A percentile compares a stretch with the other conserved stretches of the same genome.
Conservation (phyloP, 2,113 vertebrate genomes). For the Oostethus manadensis region DNA sequence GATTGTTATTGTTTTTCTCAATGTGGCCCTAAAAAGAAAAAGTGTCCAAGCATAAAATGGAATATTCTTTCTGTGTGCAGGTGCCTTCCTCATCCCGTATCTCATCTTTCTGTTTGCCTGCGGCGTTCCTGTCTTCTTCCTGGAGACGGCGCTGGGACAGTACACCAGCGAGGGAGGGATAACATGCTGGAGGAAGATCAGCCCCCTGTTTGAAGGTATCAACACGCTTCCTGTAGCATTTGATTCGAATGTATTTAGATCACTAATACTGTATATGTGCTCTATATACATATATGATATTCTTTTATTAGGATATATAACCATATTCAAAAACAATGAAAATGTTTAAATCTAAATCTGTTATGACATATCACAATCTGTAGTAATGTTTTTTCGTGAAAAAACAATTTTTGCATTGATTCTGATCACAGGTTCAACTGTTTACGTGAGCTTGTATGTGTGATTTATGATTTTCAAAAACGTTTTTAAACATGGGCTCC, state of each 20-base stretch:
- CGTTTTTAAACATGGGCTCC: no score
- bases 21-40: no score
- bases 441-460: background rate
- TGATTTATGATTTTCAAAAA: background rate
- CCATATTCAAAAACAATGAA: no score
- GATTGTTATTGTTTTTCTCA: no score
- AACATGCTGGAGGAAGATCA: slow-evolving; percentile 88
- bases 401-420: background rate
- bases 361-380: background rate
- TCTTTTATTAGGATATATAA: no score
- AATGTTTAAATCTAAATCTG: no score
- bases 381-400: background rate
- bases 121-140: slow-evolving; percentile 85
- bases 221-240: no score
- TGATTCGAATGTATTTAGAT: no score
- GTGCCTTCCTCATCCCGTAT: slow-evolving; percentile 95
- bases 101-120: slow-evolving; percentile 93
- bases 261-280: no score
- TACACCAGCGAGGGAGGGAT: slow-evolving; percentile 87
- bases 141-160: slow-evolving; percentile 88
- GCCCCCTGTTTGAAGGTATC: slow-evolving; percentile 88
- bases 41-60: background rate
- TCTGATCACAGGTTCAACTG: background rate
- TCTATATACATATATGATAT: no score
- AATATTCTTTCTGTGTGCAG: slow-evolving; percentile 51